Conservation (phyloP, 1,140 invertebrate species). For the Sipha flava region DNA sequence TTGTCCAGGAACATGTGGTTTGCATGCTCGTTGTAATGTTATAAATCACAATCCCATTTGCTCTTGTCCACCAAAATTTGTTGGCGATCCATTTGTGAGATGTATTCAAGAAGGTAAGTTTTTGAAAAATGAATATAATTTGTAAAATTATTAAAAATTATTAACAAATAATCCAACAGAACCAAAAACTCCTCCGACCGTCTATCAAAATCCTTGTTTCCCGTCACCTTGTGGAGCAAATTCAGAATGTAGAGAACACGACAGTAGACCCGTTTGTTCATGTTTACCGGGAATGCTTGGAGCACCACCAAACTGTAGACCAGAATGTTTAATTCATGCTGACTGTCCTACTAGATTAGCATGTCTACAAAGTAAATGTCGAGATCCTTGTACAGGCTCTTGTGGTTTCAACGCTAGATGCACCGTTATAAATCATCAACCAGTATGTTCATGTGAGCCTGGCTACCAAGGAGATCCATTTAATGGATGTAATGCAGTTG, state of each 20-base stretch:
- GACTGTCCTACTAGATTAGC: conserved; percentile 44
- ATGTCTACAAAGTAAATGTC: conserved; percentile 43
- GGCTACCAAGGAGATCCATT: conserved; percentile 49
- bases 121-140: not conserved
- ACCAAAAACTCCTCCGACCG: conserved; percentile 35
- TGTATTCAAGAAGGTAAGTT: conserved; percentile 61
- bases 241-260: conserved; percentile 62
- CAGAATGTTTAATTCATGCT: conserved; percentile 45
- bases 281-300: conserved; percentile 69
- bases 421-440: conserved; percentile 45
- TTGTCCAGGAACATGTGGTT: conserved; percentile 67
- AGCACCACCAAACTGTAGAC: conserved; percentile 44
- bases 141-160: not conserved
- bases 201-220: conserved; percentile 56
- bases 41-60: conserved; percentile 78
- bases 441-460: conserved; percentile 45
- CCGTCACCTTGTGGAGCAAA: conserved; percentile 77
- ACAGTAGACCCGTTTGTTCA: conserved; percentile 61
- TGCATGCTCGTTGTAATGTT: conserved; percentile 67
- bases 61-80: conserved; percentile 61
- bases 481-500: conserved; percentile 42
- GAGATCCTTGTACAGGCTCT: conserved; percentile 45
- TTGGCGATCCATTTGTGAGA: conserved; percentile 73
- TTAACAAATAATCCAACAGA: not conserved
- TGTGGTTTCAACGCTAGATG: conserved; percentile 48